A percentile compares a stretch with the other conserved stretches of the same genome.
Evolutionary conservation across 2,797 vertebrate genomes (phyloP).

Genomic region (Macropus fuliginosus): DNA sequence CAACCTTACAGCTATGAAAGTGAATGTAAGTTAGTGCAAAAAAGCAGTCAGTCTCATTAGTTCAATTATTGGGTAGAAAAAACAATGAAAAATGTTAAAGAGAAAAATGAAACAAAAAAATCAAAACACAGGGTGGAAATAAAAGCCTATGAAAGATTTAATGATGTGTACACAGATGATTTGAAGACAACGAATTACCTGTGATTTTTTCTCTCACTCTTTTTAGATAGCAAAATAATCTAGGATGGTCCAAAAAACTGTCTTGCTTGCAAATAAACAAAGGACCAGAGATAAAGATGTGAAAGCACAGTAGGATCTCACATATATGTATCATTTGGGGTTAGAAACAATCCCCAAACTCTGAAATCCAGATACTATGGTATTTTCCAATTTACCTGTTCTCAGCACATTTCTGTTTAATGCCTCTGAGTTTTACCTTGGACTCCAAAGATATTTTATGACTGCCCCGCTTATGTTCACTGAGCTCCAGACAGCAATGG

Average conservation of each 20-base stretch:
- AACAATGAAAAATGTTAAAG: slow-evolving; percentile 26
- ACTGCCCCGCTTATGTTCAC: neutral
- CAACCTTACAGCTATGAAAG: slow-evolving; percentile 32
- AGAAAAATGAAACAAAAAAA: slow-evolving; percentile 32
- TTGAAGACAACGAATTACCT: slow-evolving; percentile 16
- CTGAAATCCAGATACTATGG: slow-evolving; percentile 14
- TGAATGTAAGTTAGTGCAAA: neutral
- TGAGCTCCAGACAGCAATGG: neutral
- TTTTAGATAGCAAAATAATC: neutral
- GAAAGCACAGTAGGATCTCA: neutral
- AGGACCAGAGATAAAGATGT: neutral
- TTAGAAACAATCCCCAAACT: slow-evolving; percentile 14
- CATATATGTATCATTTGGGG: neutral
- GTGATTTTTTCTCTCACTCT: neutral
- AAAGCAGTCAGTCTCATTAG: neutral
- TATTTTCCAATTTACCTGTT: neutral
- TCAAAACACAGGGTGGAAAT: slow-evolving; percentile 12
- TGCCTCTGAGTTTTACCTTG: neutral
- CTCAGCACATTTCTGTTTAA: neutral
- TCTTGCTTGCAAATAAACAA: slow-evolving; percentile 15
- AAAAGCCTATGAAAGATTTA: slow-evolving; percentile 25
- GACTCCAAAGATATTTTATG: neutral
- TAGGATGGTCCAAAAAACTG: neutral
- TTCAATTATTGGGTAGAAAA: slow-evolving; percentile 17
- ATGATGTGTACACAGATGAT: neutral